phyloP scores from a whole-genome alignment of 2,797 vertebrate genomes.

The Chiloscyllium punctatum region DNA sequence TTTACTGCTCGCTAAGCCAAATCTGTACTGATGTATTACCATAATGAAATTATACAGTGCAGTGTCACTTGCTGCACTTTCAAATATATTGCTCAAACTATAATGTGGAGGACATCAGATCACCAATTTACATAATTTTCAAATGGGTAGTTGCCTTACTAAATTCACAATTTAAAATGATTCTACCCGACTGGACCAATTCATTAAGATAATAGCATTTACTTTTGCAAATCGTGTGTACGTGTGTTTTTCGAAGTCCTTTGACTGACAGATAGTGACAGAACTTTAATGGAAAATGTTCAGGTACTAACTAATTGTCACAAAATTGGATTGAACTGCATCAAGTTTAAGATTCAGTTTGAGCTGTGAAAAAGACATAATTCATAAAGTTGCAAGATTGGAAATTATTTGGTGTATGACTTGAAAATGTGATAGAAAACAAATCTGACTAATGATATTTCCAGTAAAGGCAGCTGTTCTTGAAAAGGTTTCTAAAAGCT shows the following conservation, averaged over 20 bases:
- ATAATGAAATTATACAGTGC: slow-evolving; percentile 14
- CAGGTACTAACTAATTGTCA: background rate
- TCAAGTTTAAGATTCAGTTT: background rate
- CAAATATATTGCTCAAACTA: background rate
- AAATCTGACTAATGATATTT: background rate
- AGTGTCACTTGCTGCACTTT: background rate
- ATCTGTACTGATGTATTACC: background rate
- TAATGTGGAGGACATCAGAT: background rate
- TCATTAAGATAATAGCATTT: slow-evolving; percentile 4
- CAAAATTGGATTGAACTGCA: background rate
- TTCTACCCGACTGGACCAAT: background rate
- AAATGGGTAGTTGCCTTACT: background rate
- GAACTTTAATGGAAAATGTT: background rate
- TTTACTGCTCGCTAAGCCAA: background rate
- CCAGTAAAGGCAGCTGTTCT: background rate
- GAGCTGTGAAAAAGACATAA: background rate
- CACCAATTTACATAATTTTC: slow-evolving; percentile 10
- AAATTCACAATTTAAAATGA: background rate
- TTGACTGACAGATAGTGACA: background rate
- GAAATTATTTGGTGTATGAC: too few relatives aligned
- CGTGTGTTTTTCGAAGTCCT: background rate
- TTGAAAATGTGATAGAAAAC: background rate
- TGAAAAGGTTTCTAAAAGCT: too few relatives aligned
- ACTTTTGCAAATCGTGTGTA: background rate
- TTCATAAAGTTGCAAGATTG: background rate